phyloP scores from a whole-genome alignment of 2,113 vertebrate genomes.

The Calidris pygmaea region DNA sequence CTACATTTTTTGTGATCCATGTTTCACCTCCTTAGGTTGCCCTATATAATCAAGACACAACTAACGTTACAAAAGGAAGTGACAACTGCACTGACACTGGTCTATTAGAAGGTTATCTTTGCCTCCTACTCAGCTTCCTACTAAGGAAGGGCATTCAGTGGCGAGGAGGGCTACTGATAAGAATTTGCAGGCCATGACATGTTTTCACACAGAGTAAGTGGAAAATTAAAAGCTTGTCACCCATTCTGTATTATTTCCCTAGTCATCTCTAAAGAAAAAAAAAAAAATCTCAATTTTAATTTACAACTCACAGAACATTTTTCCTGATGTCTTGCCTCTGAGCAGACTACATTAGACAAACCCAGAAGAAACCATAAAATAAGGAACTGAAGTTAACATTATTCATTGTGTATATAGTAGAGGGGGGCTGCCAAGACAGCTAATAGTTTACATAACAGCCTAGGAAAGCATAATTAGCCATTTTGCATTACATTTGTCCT shows the following conservation, averaged over 20 bases:
- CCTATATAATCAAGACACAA: neutral
- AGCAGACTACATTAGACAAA: neutral
- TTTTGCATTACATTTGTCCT: neutral
- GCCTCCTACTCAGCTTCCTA: neutral
- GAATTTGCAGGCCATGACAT: neutral
- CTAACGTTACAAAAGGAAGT: neutral
- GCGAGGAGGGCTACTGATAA: neutral
- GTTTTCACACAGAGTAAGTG: neutral
- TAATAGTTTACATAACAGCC: neutral
- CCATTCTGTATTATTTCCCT: neutral
- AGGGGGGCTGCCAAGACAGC: neutral
- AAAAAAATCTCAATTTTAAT: neutral
- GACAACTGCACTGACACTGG: neutral
- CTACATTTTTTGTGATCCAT: neutral
- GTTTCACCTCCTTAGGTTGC: neutral
- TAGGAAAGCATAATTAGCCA: neutral
- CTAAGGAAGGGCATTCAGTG: neutral
- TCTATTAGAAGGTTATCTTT: neutral
- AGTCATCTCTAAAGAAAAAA: neutral
- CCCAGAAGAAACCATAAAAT: neutral
- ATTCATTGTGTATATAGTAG: neutral
- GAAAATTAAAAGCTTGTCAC: neutral
- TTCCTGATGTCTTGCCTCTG: neutral
- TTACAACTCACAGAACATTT: neutral
- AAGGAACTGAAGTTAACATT: neutral